phyloP scores from a whole-genome alignment of 2,888 invertebrate genomes.

The Trypoxylon attenuatum region DNA sequence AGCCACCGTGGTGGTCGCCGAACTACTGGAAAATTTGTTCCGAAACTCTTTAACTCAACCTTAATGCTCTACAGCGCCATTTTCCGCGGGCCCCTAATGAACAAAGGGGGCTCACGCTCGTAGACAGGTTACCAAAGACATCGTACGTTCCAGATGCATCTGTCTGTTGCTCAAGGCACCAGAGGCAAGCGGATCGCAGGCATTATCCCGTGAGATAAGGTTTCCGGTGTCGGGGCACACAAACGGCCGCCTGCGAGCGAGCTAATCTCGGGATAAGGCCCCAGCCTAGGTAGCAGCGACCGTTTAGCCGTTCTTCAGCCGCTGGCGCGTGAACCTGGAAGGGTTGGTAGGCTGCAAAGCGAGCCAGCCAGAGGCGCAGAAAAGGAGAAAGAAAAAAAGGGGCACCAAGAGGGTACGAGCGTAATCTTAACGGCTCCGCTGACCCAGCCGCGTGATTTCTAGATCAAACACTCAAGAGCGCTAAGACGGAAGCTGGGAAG shows the following conservation, averaged over 20 bases:
- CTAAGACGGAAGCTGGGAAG: constrained; percentile 59
- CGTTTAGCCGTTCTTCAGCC: constrained; percentile 9
- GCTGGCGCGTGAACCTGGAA: constrained; percentile 44
- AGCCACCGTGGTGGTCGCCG: too few species aligned
- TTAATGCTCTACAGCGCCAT: too few species aligned
- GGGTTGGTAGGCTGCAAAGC: background rate
- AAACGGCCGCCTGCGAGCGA: constrained; percentile 36
- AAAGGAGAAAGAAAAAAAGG: constrained; percentile 21
- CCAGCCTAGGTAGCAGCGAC: constrained; percentile 23
- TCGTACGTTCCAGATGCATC: constrained; percentile 33
- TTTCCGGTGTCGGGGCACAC: constrained; percentile 56
- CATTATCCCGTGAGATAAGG: constrained; percentile 58
- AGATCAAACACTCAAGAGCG: constrained; percentile 65
- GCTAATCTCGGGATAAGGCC: constrained; percentile 51
- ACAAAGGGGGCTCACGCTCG: too few species aligned
- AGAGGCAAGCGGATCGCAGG: constrained; percentile 49
- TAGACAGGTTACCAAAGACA: too few species aligned
- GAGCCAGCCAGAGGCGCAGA: constrained; percentile 6
- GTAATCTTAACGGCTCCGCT: constrained; percentile 60
- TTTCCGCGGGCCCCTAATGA: too few species aligned
- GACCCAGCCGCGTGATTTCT: constrained; percentile 59
- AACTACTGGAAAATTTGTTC: too few species aligned
- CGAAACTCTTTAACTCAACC: too few species aligned
- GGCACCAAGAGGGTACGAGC: constrained; percentile 35
- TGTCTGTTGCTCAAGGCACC: constrained; percentile 10